Evolutionary conservation across 2,797 vertebrate species (phyloP).

Genomic region (Anisognathus igniventris): DNA sequence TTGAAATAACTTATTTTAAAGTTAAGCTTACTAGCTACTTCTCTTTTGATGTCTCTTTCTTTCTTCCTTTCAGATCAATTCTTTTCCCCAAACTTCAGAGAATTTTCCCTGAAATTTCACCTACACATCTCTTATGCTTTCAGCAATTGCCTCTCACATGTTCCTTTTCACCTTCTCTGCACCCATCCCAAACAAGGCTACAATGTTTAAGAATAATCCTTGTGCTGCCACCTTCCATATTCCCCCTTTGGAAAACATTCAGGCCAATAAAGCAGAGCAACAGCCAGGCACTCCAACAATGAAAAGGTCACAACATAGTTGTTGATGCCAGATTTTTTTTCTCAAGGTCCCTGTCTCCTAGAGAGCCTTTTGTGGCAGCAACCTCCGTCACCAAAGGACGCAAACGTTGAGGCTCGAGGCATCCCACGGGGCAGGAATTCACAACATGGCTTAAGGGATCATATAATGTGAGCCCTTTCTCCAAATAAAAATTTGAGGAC

Average conservation of each 20-base stretch:
- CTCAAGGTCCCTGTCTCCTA: constrained; percentile 43
- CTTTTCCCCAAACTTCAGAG: neutral
- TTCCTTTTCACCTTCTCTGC: neutral
- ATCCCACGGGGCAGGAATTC: constrained; percentile 32
- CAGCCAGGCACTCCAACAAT: neutral
- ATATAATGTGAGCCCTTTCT: neutral
- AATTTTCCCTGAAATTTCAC: neutral
- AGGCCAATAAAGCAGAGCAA: neutral
- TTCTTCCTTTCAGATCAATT: neutral
- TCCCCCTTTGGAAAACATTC: neutral
- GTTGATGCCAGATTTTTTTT: neutral
- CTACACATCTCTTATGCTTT: neutral
- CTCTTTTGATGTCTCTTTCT: neutral
- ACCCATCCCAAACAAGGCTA: neutral
- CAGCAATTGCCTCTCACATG: neutral
- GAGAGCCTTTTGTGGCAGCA: constrained; percentile 34
- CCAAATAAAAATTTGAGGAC: constrained; percentile 2
- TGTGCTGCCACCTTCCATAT: neutral
- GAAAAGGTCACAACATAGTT: constrained; percentile 6
- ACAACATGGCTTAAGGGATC: neutral
- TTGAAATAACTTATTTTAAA: neutral
- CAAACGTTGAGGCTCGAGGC: neutral
- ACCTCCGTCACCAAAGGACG: constrained; percentile 20
- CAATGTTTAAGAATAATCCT: neutral
- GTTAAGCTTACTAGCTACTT: neutral